Percentiles rank a stretch among this genome's conserved stretches.
These are phyloP conservation scores for Chelonus formosanus DNA, from an alignment of 2,888 invertebrate species.

Conservation along the genomic window DNA sequence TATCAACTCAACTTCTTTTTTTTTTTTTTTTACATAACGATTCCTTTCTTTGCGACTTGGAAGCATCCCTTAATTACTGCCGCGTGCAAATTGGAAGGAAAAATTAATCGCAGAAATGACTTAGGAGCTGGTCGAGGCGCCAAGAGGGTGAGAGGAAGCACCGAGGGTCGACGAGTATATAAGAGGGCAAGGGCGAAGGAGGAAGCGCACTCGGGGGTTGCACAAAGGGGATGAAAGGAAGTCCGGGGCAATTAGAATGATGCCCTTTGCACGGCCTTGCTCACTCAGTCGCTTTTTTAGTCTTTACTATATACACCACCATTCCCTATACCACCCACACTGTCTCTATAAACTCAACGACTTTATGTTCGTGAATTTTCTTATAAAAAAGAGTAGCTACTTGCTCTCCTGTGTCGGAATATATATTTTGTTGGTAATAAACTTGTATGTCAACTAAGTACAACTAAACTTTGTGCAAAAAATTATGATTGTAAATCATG, in stretches of 20 bases:
- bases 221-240: constrained; percentile 66
- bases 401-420: too few relatives aligned
- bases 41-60: constrained; percentile 52
- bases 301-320: constrained; percentile 42
- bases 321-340: constrained; percentile 37
- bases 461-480: too few relatives aligned
- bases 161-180: constrained; percentile 22
- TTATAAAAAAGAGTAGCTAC: background rate
- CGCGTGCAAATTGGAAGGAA: constrained; percentile 67
- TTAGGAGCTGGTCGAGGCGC: constrained; percentile 52
- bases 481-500: too few relatives aligned
- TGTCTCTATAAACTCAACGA: too few relatives aligned
- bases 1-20: too few relatives aligned
- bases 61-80: constrained; percentile 64
- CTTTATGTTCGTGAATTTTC: background rate
- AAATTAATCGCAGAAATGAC: constrained; percentile 67
- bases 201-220: constrained; percentile 61
- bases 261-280: constrained; percentile 57
- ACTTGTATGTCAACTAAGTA: too few relatives aligned
- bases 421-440: too few relatives aligned
- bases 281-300: constrained; percentile 9
- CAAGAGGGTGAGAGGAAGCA: constrained; percentile 37
- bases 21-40: constrained; percentile 27
- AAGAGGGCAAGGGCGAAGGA: constrained; percentile 51
- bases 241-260: constrained; percentile 66